Base-by-base conservation (phyloP, 2,888 invertebrate species). In the Lithophane ornitopus region DNA sequence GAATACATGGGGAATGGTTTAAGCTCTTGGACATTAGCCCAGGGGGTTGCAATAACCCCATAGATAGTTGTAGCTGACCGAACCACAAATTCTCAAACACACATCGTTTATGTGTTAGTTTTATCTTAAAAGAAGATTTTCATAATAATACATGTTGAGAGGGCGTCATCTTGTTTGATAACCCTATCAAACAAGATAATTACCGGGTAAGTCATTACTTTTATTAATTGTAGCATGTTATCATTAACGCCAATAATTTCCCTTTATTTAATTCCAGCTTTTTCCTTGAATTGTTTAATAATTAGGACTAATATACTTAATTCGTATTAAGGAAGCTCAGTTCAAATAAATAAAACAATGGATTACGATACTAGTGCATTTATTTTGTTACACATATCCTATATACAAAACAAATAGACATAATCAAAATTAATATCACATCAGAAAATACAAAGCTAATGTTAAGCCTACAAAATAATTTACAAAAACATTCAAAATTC, bases 401-500 rank as follows among this genome's bases (percentile, higher is more conserved):
- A 71, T 82, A 76, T 74, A 88, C 74, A 84, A 87, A 84, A 88
- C 76, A 82, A 81, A 74, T 74, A 80, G 66, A 83, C 68, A 85
- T 83, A 87, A 87, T 84, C 86, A 74, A 89, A 90, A 91, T 90
- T 91, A 92, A 92, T 92, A 92, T 92, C 92, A 92, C 92, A 92
- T 91, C 83, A 82, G 85, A 89, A 90, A 90, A 89, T 88, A 88
- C 85, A 87, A 73, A 86, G 85, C 80, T 86, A 88, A 85, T 54
- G 59, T 81, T 82, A 86, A 83, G 76, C 73, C 81, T 89, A 88
- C 78, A 82, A 85, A 88, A 88, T 86, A 86, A 78, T 84, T 78
- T 85, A 86, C 78, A 85, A 83, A 87, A 87, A 56, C 72, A 69
- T 75, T 78, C 62, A 80, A 75, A 86, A 76, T 61, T 74, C n/a